phyloP scores from a whole-genome alignment of 2,888 invertebrate species.

The Boloria euphrosyne region DNA sequence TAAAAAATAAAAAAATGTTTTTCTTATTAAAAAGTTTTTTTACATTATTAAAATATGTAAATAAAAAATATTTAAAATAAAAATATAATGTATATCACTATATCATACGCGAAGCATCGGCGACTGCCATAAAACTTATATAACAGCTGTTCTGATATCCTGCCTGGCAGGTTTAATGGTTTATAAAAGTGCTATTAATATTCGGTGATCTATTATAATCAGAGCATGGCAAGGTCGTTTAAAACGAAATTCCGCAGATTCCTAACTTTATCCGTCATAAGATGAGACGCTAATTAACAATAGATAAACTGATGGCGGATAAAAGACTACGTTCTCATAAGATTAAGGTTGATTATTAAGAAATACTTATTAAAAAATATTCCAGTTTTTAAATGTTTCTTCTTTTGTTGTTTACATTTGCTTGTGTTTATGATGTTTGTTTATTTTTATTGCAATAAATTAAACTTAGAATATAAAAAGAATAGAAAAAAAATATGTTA shows the following conservation, averaged over 20 bases:
- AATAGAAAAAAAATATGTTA: too few species aligned
- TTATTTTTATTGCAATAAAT: too few species aligned
- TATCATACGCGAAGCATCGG: slow-evolving; percentile 19
- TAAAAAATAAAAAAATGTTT: too few species aligned
- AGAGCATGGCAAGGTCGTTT: slow-evolving; percentile 44
- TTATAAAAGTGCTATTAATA: slow-evolving; percentile 41
- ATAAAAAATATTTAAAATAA: not conserved
- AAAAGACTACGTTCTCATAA: too few species aligned
- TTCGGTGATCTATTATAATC: slow-evolving; percentile 47
- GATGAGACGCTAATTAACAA: slow-evolving; percentile 19
- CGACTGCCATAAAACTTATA: slow-evolving; percentile 24
- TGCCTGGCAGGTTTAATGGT: slow-evolving; percentile 30
- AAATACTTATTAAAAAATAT: too few species aligned
- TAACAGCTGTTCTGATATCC: slow-evolving; percentile 26
- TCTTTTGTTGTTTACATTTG: too few species aligned
- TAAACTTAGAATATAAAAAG: too few species aligned
- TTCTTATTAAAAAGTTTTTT: too few species aligned
- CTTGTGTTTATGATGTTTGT: too few species aligned
- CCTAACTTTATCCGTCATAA: slow-evolving; percentile 38
- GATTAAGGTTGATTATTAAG: too few species aligned
- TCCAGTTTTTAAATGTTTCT: too few species aligned
- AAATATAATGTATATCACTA: slow-evolving; percentile 26
- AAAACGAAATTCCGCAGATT: slow-evolving; percentile 43
- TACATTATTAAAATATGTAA: not conserved
- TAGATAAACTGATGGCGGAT: too few species aligned